A percentile compares a stretch with the other conserved stretches of the same genome.
Evolutionary conservation across 1,140 invertebrate species (phyloP).

Genomic region (Oryctes rhinoceros): DNA sequence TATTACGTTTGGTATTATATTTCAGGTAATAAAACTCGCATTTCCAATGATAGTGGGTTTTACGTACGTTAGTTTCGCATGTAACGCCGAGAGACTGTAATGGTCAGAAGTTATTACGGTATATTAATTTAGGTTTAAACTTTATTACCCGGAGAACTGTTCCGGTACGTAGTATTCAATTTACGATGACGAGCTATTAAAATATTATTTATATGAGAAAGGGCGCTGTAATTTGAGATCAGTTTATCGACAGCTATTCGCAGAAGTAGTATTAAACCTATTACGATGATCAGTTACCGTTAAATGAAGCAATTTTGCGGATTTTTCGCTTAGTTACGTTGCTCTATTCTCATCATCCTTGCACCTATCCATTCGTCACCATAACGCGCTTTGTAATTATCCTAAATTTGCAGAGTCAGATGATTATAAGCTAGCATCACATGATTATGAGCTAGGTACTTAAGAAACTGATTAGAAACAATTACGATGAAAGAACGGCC

Average conservation of each 20-base stretch:
- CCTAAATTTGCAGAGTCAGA: no score
- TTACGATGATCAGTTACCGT: background rate
- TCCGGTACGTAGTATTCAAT: slow-evolving; percentile 8
- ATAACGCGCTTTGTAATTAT: background rate
- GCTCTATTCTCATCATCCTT: background rate
- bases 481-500: no score
- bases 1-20: slow-evolving; percentile 35
- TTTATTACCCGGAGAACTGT: slow-evolving; percentile 2
- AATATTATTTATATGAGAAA: slow-evolving; percentile 36
- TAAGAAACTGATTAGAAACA: no score
- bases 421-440: no score
- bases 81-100: background rate
- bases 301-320: background rate
- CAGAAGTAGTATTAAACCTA: background rate
- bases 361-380: background rate
- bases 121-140: slow-evolving; percentile 35
- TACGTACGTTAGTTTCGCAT: background rate
- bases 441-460: no score
- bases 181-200: slow-evolving; percentile 23
- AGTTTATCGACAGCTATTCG: slow-evolving; percentile 28
- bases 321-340: background rate
- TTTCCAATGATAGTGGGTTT: slow-evolving; percentile 33
- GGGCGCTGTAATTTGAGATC: background rate
- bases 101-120: slow-evolving; percentile 32
- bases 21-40: slow-evolving; percentile 25